Evolutionary conservation across 2,797 vertebrate species (phyloP), one percentile per base, ranked within the genome.

Genomic region (Neosilurus mollespiculum): DNA sequence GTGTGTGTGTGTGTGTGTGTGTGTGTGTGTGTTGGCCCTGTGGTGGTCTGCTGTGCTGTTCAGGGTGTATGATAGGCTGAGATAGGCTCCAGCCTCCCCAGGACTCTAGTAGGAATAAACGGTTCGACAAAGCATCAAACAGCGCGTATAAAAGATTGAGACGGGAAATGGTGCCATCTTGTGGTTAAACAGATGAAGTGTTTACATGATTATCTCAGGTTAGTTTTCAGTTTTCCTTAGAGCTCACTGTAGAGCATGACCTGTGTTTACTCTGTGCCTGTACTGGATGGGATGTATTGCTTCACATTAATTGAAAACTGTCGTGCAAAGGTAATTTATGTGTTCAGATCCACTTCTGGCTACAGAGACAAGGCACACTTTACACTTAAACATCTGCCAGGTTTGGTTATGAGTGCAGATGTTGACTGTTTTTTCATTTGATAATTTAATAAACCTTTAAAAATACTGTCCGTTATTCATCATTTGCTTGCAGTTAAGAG

Each of bases 81-180:
- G 30, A 30, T 30, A 30, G 30, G 30, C 30, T 30, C 30, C 30
- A 30, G 30, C 30, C 30, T 30, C 30, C 30, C 30, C 30, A 30
- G 30, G 30, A 30, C 30, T 30, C 30, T 30, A 2, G 30, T 30
- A 30, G 30, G 43, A 43, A 5, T 43, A 43, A 43, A 43, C 43
- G 43, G 8, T 43, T 43, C 8, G 43, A 8, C 43, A 43, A 43
- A 43, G 8, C 8, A 4, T 4, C 2, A 34, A 66, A 54, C n/a
- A 75, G 37, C 18, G 1, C 18, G 34, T 51, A 3, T 3, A 16
- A 64, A 69, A 11, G 22, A 43, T 22, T 2, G 80, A 7, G 9
- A 56, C 54, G 66, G 30, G 61, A 75, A 80, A 86, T 76, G 9
- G 34, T 64, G 76, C 89, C 89, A 83, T 82, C 90, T 85, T 77